Evolutionary conservation across 2,888 invertebrate genomes (phyloP).

Genomic region (Falcaria lacertinaria): DNA sequence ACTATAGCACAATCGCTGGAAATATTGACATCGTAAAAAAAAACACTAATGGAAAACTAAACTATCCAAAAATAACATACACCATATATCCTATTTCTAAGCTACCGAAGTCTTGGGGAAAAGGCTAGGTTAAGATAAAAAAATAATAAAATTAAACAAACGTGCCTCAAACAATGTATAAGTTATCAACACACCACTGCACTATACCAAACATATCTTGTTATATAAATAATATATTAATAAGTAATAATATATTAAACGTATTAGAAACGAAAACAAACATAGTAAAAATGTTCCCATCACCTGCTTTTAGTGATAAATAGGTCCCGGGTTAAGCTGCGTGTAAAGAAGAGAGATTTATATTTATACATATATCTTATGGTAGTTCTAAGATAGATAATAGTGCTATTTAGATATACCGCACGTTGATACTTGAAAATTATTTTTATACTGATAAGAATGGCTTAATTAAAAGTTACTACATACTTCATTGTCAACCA

Average conservation of each 20-base stretch:
- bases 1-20: no score
- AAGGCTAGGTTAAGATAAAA: no score
- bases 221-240: slow-evolving; percentile 6
- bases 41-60: no score
- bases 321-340: slow-evolving; percentile 81
- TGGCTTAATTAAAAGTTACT: no score
- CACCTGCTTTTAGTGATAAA: slow-evolving; percentile 80
- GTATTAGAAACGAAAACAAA: slow-evolving; percentile 41
- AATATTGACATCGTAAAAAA: no score
- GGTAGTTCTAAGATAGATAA: slow-evolving; percentile 20
- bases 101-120: no score
- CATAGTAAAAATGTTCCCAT: slow-evolving; percentile 68
- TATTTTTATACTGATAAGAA: not conserved
- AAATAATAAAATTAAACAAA: no score
- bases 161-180: not conserved
- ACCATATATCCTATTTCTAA: no score
- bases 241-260: slow-evolving; percentile 12
- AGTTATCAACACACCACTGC: not conserved
- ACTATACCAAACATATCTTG: not conserved
- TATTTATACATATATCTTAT: slow-evolving; percentile 55
- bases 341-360: slow-evolving; percentile 76
- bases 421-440: slow-evolving; percentile 3
- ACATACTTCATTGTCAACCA: no score
- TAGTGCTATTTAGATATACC: slow-evolving; percentile 19
- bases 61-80: no score